Base-by-base conservation (phyloP, 1,140 invertebrate genomes). In the Drosophila miranda region DNA sequence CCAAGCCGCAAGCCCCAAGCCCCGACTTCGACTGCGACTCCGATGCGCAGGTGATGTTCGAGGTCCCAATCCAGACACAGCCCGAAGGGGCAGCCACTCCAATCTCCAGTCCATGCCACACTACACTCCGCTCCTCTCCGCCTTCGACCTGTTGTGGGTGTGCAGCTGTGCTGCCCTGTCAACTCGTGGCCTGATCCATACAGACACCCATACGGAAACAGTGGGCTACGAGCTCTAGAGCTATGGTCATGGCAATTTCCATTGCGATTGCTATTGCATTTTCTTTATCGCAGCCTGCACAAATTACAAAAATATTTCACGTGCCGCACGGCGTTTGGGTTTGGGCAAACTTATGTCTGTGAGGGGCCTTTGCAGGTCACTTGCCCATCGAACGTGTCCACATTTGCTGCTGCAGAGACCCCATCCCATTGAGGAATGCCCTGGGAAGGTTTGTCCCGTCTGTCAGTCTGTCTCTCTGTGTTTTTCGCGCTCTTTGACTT, bases 261-360 rank as follows among this genome's bases (percentile, higher is more conserved):
- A 61, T 28, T 46, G 58, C 58, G 26, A 68, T 68, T 68, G 44
- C 59, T 64, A 62, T 78, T 78, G 66, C 72, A 75, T 81, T 81
- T 76, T 76, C 67, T 70, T 75, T 80, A 80, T 80, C 77, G 77
- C 71, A 80, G 71, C 66, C 71, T 80, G 53, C 71, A 80, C 77
- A 80, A 80, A 80, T 80, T 71, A 71, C 77, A 75, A 80, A 71
- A 75, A 80, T 76, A 80, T 80, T 75, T 76, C 76, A 75, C 76
- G 59, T 79, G 62, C 70, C 60, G 23, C 57, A 41, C 34, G 34
- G 11, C 34, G 34, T 13, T 34, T 34, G 54, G 34, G 38, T 55
- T 49, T 43, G 51, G 45, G 48, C 45, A 50, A 62, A 14, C 51
- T 50, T 53, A 62, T 72, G 58, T 45, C 34, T 61, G 45, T 51